These are phyloP conservation scores for Mythimna vitellina DNA, from an alignment of 2,888 invertebrate genomes.

Conservation along the genomic window DNA sequence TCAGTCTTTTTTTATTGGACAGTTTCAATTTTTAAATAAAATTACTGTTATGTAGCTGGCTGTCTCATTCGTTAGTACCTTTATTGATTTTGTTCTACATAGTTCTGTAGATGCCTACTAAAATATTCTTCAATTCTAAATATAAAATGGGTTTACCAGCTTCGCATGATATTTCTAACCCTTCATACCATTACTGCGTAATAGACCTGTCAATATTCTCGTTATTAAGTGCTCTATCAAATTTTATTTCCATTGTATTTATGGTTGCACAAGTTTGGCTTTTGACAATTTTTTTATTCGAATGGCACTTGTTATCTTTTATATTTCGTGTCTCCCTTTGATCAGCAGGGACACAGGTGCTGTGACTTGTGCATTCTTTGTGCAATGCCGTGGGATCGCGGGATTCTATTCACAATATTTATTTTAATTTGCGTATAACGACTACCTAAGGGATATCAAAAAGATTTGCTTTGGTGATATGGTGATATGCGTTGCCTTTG, in stretches of 20 bases:
- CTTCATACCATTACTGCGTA: constrained; percentile 30
- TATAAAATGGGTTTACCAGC: constrained; percentile 18
- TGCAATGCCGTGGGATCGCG: constrained; percentile 73
- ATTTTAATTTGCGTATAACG: constrained; percentile 64
- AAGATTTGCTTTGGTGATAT: constrained; percentile 21
- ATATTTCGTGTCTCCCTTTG: constrained; percentile 56
- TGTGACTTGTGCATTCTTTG: constrained; percentile 86
- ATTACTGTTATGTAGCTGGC: background rate
- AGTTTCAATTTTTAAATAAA: background rate
- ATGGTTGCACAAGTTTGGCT: constrained; percentile 9
- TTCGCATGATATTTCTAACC: constrained; percentile 33
- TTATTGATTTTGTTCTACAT: constrained; percentile 2
- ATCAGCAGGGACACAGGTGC: constrained; percentile 78
- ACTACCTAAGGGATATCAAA: constrained; percentile 21
- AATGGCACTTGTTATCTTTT: constrained; percentile 63
- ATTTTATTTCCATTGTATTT: constrained; percentile 44
- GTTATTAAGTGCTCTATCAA: constrained; percentile 44
- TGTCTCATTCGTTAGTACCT: too few species aligned
- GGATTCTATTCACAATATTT: constrained; percentile 64
- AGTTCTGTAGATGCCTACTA: background rate
- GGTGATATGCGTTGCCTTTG: background rate
- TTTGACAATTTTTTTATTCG: constrained; percentile 42
- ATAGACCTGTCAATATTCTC: constrained; percentile 45
- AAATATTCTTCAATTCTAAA: constrained; percentile 21
- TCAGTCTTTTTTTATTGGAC: background rate